These are phyloP conservation scores for Micropterix aruncella DNA, from an alignment of 2,888 invertebrate genomes.

Conservation along the genomic window DNA sequence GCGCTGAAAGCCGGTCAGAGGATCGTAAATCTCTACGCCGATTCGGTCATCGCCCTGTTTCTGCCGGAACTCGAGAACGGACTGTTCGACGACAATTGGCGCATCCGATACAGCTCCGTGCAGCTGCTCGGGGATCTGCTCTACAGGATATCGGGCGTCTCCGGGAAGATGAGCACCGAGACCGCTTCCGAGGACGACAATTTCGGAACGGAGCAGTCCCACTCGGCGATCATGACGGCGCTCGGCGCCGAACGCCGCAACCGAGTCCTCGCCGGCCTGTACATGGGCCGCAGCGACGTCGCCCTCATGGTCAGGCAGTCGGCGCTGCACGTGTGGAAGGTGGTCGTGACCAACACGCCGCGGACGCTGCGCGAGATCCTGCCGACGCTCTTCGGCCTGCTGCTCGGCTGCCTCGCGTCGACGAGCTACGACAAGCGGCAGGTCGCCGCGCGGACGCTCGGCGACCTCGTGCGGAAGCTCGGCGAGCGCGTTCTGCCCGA, in stretches of 20 bases:
- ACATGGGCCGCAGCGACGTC: slow-evolving; percentile 96
- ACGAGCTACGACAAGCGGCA: slow-evolving; percentile 93
- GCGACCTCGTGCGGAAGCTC: slow-evolving; percentile 91
- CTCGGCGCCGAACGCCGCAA: slow-evolving; percentile 85
- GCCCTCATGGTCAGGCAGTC: slow-evolving; percentile 95
- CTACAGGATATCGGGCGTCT: slow-evolving; percentile 93
- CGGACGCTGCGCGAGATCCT: slow-evolving; percentile 91
- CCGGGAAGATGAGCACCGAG: slow-evolving; percentile 98
- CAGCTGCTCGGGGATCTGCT: slow-evolving; percentile 90
- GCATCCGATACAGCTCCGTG: slow-evolving; percentile 89
- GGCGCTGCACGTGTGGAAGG: slow-evolving; percentile 98
- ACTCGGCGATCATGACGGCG: slow-evolving; percentile 77
- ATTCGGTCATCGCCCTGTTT: slow-evolving; percentile 82
- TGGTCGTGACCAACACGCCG: slow-evolving; percentile 96
- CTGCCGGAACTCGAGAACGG: slow-evolving; percentile 90
- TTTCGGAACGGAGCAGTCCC: slow-evolving; percentile 95
- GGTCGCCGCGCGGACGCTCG: slow-evolving; percentile 91
- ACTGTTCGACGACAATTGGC: slow-evolving; percentile 96
- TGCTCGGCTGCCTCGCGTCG: slow-evolving; percentile 90
- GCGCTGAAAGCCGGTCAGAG: slow-evolving; percentile 93
- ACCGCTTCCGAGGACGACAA: slow-evolving; percentile 98
- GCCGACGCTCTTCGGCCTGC: slow-evolving; percentile 80
- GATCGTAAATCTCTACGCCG: slow-evolving; percentile 92
- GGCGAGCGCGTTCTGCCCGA: slow-evolving; percentile 96
- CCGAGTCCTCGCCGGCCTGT: slow-evolving; percentile 83